These are phyloP conservation scores for Danio rerio DNA, from an alignment of 2,113 vertebrate genomes.

Conservation along the genomic window GRCz12tu NC_133191.1:2099501-2100000, in stretches of 20 bases:
- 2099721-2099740: slow-evolving; percentile 36
- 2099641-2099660: slow-evolving; percentile 40
- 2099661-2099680: slow-evolving; percentile 47
- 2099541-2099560: neutral
- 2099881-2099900: slow-evolving; percentile 41
- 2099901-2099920: slow-evolving; percentile 34
- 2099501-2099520: slow-evolving; percentile 9
- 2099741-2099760: slow-evolving; percentile 56
- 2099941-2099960: slow-evolving; percentile 28
- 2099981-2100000: slow-evolving; percentile 36
- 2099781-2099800: slow-evolving; percentile 63
- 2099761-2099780: slow-evolving; percentile 54
- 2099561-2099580: slow-evolving; percentile 16
- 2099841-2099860: slow-evolving; percentile 40
- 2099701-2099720: slow-evolving; percentile 20
- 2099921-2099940: slow-evolving; percentile 43
- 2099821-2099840: slow-evolving; percentile 40
- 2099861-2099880: slow-evolving; percentile 52
- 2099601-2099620: slow-evolving; percentile 58
- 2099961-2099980: slow-evolving; percentile 31
- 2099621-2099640: slow-evolving; percentile 46
- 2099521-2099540: neutral
- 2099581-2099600: slow-evolving; percentile 26
- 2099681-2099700: slow-evolving; percentile 29
- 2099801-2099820: slow-evolving; percentile 40